Conservation (phyloP, 2,113 vertebrate genomes). For the Dissostichus mawsoni region DNA sequence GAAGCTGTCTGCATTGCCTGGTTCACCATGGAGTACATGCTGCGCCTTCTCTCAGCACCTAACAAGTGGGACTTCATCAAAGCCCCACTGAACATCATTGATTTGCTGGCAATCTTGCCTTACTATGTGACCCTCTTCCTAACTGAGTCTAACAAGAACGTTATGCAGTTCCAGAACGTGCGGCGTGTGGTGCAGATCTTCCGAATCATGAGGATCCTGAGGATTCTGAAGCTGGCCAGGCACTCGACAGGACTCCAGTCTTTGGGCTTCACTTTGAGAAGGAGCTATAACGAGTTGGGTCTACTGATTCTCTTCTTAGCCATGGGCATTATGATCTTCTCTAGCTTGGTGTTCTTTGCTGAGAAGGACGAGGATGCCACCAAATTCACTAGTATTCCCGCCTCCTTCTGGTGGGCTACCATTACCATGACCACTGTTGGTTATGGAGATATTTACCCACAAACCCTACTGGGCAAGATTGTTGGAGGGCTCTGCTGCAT, state of each 20-base stretch:
- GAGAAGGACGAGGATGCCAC: slow-evolving; percentile 99
- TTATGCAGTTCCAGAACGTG: slow-evolving; percentile 98
- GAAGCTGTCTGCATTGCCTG: slow-evolving; percentile 99
- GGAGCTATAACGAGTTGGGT: slow-evolving; percentile 98
- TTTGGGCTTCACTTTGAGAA: slow-evolving; percentile 94
- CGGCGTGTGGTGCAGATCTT: slow-evolving; percentile 98
- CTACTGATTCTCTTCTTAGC: slow-evolving; percentile 97
- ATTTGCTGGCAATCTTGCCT: slow-evolving; percentile 95
- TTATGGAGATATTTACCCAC: slow-evolving; percentile 98
- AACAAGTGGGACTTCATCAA: slow-evolving; percentile 99
- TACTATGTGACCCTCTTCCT: slow-evolving; percentile 99
- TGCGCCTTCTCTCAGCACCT: slow-evolving; percentile 97
- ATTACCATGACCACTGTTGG: slow-evolving; percentile 99
- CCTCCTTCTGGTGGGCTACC: slow-evolving; percentile 99
- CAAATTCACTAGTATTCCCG: slow-evolving; percentile 99
- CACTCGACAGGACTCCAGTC: slow-evolving; percentile 98
- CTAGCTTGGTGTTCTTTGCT: slow-evolving; percentile 98
- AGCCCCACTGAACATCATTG: slow-evolving; percentile 96
- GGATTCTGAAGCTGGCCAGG: slow-evolving; percentile 97
- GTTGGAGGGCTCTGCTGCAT: slow-evolving; percentile 98
- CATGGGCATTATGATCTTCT: slow-evolving; percentile 99
- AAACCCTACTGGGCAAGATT: slow-evolving; percentile 96
- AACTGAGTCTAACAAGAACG: slow-evolving; percentile 97
- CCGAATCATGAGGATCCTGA: slow-evolving; percentile 98
- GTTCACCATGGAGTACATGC: slow-evolving; percentile 99